Evolutionary conservation across 2,888 invertebrate species (phyloP).

Genomic region (Mythimna impura): DNA sequence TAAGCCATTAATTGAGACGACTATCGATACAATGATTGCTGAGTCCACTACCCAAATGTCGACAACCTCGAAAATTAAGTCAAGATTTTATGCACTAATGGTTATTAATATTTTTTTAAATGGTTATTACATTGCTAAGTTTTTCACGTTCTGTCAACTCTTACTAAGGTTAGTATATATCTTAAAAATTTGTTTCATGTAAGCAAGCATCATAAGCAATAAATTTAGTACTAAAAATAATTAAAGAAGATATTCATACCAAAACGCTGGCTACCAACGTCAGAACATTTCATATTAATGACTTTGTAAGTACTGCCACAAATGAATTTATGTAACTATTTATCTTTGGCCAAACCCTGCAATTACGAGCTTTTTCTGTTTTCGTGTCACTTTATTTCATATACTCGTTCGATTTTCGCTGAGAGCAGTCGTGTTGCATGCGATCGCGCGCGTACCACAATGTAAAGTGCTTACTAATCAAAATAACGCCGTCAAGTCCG

Average conservation of each 20-base stretch:
- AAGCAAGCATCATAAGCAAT: too few relatives aligned
- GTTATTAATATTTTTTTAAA: too few relatives aligned
- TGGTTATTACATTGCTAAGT: too few relatives aligned
- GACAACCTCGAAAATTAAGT: too few relatives aligned
- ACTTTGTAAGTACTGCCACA: conserved; percentile 7
- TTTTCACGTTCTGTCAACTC: too few relatives aligned
- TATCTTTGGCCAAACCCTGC: conserved; percentile 6
- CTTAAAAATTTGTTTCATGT: too few relatives aligned
- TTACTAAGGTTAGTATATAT: too few relatives aligned
- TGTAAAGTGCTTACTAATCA: not conserved
- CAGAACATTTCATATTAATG: conserved; percentile 33
- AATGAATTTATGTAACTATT: conserved; percentile 22
- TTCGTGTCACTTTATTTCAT: conserved; percentile 11
- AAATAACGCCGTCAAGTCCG: not conserved
- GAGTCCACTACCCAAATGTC: too few relatives aligned
- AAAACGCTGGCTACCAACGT: not conserved
- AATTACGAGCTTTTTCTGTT: conserved; percentile 20
- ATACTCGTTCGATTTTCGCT: not conserved
- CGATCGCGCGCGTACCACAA: not conserved
- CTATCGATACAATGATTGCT: too few relatives aligned
- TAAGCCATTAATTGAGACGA: too few relatives aligned
- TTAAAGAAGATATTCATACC: conserved; percentile 25
- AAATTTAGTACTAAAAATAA: too few relatives aligned
- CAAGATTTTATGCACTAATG: too few relatives aligned
- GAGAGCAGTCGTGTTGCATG: not conserved